A percentile compares a stretch with the other conserved stretches of the same genome.
Evolutionary conservation across 2,888 invertebrate species (phyloP).

Genomic region (Volucella bombylans): DNA sequence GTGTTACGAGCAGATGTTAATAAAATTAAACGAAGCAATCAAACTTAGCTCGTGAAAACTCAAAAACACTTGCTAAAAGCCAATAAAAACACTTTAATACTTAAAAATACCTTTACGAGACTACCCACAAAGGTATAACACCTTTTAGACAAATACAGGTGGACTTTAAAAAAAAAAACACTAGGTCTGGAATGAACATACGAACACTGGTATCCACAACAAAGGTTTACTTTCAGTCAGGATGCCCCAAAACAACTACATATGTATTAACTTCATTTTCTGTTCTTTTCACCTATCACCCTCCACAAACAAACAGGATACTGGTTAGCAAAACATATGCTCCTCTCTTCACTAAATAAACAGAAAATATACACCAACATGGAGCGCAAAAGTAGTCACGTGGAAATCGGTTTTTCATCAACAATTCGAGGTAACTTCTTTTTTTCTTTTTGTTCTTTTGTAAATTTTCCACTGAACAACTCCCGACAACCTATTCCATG

Average conservation of each 20-base stretch:
- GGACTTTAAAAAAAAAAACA: too few relatives aligned
- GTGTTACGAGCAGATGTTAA: too few relatives aligned
- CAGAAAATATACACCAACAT: conserved; percentile 55
- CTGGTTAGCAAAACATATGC: conserved; percentile 45
- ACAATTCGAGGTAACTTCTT: too few relatives aligned
- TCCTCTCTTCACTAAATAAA: conserved; percentile 37
- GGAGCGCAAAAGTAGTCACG: conserved; percentile 59
- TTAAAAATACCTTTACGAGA: too few relatives aligned
- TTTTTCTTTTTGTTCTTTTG: conserved; percentile 6
- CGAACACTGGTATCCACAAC: not conserved
- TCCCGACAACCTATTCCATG: not conserved
- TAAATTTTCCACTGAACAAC: conserved; percentile 29
- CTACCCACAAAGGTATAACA: too few relatives aligned
- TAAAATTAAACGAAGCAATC: too few relatives aligned
- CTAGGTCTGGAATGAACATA: too few relatives aligned
- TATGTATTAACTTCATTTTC: conserved; percentile 35
- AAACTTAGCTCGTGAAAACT: too few relatives aligned
- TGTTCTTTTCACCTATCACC: not conserved
- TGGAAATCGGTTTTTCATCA: conserved; percentile 62
- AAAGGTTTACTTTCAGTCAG: conserved; percentile 7
- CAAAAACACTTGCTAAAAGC: too few relatives aligned
- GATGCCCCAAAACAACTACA: conserved; percentile 33
- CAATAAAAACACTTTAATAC: too few relatives aligned
- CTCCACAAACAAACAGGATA: conserved; percentile 26
- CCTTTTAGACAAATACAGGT: too few relatives aligned